A percentile compares a stretch with the other conserved stretches of the same genome.
Evolutionary conservation across 2,113 vertebrate species (phyloP).

Genomic region (Cricetomys ansorgei): DNA sequence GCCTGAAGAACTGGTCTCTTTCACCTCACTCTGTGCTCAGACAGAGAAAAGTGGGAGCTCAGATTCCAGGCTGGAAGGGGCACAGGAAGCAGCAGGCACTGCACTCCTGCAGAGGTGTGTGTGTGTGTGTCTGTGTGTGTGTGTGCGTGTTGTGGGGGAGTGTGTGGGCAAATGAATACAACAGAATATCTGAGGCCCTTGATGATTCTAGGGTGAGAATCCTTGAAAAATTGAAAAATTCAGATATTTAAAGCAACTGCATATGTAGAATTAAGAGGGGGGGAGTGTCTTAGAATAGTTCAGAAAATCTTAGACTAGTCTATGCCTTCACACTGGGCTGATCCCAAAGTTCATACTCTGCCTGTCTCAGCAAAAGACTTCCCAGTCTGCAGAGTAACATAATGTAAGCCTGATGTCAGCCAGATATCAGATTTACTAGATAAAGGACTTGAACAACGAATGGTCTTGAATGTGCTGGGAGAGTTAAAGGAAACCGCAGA

Average conservation of each 20-base stretch:
- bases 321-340: neutral
- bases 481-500: neutral
- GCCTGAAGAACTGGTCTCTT: neutral
- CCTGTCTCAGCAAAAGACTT: neutral
- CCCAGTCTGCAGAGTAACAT: neutral
- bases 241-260: neutral
- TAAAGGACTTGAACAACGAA: neutral
- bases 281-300: neutral
- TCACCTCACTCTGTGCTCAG: neutral
- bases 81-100: neutral
- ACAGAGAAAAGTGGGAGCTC: neutral
- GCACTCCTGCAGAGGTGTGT: neutral
- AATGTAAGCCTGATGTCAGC: neutral
- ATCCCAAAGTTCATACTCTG: neutral
- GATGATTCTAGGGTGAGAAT: neutral
- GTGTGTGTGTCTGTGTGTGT: neutral
- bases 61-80: neutral
- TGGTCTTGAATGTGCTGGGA: neutral
- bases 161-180: neutral
- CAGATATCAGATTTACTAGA: neutral
- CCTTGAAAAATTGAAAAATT: neutral
- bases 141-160: neutral
- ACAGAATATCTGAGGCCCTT: neutral
- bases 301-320: neutral
- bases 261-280: neutral